These are phyloP conservation scores for Unio delphinus DNA, from an alignment of 2,888 invertebrate genomes.

Conservation along the genomic window DNA sequence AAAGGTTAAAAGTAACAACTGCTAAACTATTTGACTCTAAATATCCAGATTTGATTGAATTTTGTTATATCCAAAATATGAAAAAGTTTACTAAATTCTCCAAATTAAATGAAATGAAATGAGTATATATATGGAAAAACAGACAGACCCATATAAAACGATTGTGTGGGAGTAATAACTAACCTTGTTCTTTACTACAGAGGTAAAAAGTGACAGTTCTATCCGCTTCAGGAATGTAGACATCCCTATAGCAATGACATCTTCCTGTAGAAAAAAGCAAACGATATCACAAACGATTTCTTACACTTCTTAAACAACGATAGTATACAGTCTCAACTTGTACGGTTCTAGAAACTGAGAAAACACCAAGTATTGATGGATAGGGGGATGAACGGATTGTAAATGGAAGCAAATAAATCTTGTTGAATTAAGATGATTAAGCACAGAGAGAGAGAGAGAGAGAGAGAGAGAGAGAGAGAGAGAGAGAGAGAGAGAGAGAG, in stretches of 20 bases:
- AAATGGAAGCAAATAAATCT: no score
- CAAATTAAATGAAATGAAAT: no score
- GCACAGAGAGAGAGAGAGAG: no score
- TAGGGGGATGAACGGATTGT: not conserved
- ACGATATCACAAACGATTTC: not conserved
- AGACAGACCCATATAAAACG: not conserved
- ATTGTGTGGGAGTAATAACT: not conserved
- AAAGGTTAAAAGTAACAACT: no score
- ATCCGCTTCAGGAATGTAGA: conserved; percentile 52
- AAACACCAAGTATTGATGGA: not conserved
- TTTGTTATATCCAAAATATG: no score
- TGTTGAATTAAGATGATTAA: no score
- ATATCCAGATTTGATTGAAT: no score
- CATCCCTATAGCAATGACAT: conserved; percentile 50
- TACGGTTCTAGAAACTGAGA: not conserved
- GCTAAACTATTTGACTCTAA: no score
- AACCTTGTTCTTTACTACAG: conserved; percentile 48
- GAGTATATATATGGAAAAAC: no score
- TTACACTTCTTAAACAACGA: not conserved
- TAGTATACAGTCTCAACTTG: not conserved
- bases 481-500: no score
- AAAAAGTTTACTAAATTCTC: no score
- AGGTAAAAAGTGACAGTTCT: conserved; percentile 49
- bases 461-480: no score
- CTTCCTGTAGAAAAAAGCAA: conserved; percentile 37